phyloP scores from a whole-genome alignment of 2,113 vertebrate species.

The Struthidea cinerea region DNA sequence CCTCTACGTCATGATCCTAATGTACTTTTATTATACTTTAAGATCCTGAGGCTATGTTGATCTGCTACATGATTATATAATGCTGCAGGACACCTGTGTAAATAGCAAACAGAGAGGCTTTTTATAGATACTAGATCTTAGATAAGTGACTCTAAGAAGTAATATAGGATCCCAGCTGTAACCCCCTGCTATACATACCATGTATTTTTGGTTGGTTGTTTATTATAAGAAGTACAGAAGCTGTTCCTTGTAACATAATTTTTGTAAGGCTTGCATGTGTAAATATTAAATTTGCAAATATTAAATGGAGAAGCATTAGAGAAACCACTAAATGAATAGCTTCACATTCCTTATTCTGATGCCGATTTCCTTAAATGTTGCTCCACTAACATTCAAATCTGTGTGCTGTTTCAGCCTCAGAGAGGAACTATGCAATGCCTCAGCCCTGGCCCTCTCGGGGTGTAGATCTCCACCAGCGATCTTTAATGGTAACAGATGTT shows the following conservation, averaged over 20 bases:
- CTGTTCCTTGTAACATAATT: background rate
- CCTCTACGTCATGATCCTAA: background rate
- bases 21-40: slow-evolving; percentile 11
- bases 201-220: slow-evolving; percentile 20
- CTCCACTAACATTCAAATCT: background rate
- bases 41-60: slow-evolving; percentile 35
- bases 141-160: slow-evolving; percentile 42
- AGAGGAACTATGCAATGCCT: slow-evolving; percentile 5
- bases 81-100: slow-evolving; percentile 57
- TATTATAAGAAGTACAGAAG: slow-evolving; percentile 39
- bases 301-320: slow-evolving; percentile 25
- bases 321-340: slow-evolving; percentile 12
- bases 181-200: background rate
- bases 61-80: slow-evolving; percentile 45
- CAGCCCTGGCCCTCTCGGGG: background rate
- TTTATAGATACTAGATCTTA: slow-evolving; percentile 52
- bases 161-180: slow-evolving; percentile 15
- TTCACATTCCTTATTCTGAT: slow-evolving; percentile 14
- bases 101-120: slow-evolving; percentile 55
- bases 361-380: background rate
- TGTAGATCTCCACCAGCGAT: background rate
- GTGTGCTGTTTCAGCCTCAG: background rate
- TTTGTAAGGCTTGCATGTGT: slow-evolving; percentile 8
- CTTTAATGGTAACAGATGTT: slow-evolving; percentile 64
- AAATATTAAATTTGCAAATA: slow-evolving; percentile 48